Percentiles rank a stretch among this genome's conserved stretches.
Evolutionary conservation across 2,113 vertebrate species (phyloP).

Genomic region (Oncorhynchus clarkii): DNA sequence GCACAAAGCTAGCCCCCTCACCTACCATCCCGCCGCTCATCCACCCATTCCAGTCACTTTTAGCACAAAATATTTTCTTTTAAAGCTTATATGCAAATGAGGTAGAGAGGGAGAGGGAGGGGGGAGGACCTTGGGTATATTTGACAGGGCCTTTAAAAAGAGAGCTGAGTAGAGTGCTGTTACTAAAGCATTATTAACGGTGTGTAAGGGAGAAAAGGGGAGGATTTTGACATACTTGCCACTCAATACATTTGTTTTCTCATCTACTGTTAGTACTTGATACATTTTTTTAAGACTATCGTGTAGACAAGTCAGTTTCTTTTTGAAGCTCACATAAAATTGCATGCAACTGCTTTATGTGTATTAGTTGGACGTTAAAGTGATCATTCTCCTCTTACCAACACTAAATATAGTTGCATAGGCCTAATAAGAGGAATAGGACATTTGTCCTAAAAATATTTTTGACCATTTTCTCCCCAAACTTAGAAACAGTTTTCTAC

Average conservation of each 20-base stretch:
- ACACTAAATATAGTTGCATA: not conserved
- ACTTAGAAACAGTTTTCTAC: too few species aligned
- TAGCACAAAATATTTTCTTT: conserved; percentile 79
- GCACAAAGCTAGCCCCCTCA: conserved; percentile 50
- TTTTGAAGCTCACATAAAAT: not conserved
- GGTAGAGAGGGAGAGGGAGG: conserved; percentile 46
- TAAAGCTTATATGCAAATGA: conserved; percentile 92
- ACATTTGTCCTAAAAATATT: not conserved
- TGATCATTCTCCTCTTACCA: not conserved
- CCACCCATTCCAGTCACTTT: conserved; percentile 66
- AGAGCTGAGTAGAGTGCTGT: conserved; percentile 40
- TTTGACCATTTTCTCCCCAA: too few species aligned
- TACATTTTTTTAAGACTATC: not conserved
- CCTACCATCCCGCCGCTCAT: conserved; percentile 55
- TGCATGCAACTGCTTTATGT: not conserved
- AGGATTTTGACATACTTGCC: conserved; percentile 54
- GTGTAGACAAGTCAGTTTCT: not conserved
- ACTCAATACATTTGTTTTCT: conserved; percentile 8
- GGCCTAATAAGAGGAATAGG: not conserved
- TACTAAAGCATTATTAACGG: conserved; percentile 57
- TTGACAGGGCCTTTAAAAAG: conserved; percentile 80
- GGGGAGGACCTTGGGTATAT: conserved; percentile 56
- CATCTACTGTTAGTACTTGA: too few species aligned
- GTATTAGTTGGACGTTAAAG: not conserved
- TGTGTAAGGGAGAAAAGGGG: conserved; percentile 22